Conservation (phyloP, 1,140 invertebrate species). For the Ylistrum balloti region DNA sequence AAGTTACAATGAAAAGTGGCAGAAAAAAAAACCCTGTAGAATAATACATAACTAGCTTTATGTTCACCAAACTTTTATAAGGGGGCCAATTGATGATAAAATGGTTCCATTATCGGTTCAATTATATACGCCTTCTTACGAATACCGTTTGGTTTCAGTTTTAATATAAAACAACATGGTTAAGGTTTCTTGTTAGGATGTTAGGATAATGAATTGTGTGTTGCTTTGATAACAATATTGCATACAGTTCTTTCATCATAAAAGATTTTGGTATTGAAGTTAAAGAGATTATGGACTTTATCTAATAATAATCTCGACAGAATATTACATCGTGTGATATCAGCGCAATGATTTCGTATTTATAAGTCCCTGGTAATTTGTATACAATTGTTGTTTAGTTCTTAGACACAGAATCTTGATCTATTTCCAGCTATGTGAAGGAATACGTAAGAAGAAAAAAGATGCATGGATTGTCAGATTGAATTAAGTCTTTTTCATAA, state of each 20-base stretch:
- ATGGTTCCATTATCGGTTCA: not conserved
- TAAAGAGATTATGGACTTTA: not conserved
- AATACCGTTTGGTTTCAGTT: not conserved
- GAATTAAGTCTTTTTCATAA: too few species aligned
- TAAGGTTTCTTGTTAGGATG: not conserved
- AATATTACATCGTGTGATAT: not conserved
- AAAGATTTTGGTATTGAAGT: not conserved
- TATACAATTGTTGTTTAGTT: not conserved
- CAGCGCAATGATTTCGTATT: not conserved
- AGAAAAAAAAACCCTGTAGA: not conserved
- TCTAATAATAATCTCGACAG: not conserved
- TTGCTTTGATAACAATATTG: not conserved
- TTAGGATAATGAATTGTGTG: slow-evolving; percentile 15
- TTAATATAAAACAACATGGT: not conserved
- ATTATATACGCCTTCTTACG: not conserved
- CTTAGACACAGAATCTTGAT: not conserved
- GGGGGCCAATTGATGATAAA: not conserved
- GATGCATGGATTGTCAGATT: too few species aligned
- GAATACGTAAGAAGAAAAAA: too few species aligned
- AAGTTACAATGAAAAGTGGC: not conserved
- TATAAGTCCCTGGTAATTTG: not conserved
- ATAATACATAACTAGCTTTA: not conserved
- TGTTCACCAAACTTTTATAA: not conserved
- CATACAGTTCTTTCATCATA: not conserved
- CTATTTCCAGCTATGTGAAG: not conserved